phyloP scores from a whole-genome alignment of 2,797 vertebrate genomes.

The Cyprinodon diabolis region DNA sequence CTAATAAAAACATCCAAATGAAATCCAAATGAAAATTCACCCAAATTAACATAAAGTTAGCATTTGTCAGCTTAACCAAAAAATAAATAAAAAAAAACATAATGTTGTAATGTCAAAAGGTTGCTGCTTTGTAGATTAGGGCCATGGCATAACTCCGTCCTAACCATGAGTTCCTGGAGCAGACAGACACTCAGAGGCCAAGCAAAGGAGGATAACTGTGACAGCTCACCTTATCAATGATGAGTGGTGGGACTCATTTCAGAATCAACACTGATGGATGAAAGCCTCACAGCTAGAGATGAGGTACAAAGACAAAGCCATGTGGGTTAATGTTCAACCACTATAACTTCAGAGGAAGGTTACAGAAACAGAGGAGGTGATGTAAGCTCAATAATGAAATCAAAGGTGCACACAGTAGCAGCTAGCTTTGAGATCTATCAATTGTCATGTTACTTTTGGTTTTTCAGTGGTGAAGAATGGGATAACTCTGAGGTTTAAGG shows the following conservation, averaged over 20 bases:
- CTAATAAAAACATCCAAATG: no score
- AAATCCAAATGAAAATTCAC: no score
- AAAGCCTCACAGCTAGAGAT: constrained; percentile 1
- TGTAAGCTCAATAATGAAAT: background rate
- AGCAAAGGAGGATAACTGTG: background rate
- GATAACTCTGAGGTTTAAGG: no score
- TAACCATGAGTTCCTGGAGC: background rate
- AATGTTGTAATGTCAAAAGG: no score
- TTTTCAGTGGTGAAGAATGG: background rate
- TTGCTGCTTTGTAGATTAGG: no score
- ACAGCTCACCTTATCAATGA: background rate
- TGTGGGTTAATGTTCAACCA: background rate
- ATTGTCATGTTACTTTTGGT: background rate
- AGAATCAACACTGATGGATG: background rate
- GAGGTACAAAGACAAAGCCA: background rate
- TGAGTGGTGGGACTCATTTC: background rate
- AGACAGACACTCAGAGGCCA: background rate
- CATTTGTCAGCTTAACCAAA: no score
- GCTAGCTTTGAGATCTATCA: background rate
- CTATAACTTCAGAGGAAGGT: background rate
- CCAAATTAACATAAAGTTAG: no score
- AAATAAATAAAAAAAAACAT: no score
- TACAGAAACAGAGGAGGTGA: background rate
- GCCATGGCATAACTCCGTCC: no score
- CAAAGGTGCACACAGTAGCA: background rate